A percentile compares a stretch with the other conserved stretches of the same genome.
phyloP scores from a whole-genome alignment of 2,888 invertebrate species.

The Ophion ventricosus region DNA sequence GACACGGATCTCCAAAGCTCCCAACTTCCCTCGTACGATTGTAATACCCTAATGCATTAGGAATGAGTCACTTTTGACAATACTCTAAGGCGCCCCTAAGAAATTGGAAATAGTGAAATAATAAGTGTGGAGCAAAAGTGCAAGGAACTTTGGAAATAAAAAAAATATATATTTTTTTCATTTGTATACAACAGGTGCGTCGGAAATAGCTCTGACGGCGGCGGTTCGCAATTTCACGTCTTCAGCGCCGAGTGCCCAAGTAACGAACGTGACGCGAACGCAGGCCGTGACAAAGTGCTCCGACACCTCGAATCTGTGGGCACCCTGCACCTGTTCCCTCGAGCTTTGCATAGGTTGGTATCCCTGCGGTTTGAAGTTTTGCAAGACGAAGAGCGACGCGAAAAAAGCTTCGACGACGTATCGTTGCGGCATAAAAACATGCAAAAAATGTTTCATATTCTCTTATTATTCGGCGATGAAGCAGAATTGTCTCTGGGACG shows the following conservation, averaged over 20 bases:
- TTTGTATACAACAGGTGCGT: conserved; percentile 85
- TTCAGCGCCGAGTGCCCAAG: conserved; percentile 79
- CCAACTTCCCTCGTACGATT: too few relatives aligned
- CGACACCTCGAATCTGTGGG: conserved; percentile 87
- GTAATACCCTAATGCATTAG: too few relatives aligned
- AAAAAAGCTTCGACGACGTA: conserved; percentile 89
- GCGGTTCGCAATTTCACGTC: conserved; percentile 90
- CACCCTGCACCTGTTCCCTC: conserved; percentile 93
- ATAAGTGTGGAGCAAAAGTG: neutral
- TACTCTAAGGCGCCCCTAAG: too few relatives aligned
- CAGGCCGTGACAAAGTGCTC: conserved; percentile 85
- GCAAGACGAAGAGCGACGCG: conserved; percentile 91
- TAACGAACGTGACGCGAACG: conserved; percentile 76
- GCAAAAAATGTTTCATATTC: conserved; percentile 94
- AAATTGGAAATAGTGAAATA: too few relatives aligned
- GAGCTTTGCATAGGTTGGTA: conserved; percentile 98
- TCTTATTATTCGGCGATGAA: conserved; percentile 93
- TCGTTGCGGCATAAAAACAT: conserved; percentile 98
- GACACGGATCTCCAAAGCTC: too few relatives aligned
- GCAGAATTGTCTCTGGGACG: conserved; percentile 92
- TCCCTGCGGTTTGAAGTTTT: conserved; percentile 97
- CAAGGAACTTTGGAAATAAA: neutral
- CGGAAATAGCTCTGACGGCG: conserved; percentile 89
- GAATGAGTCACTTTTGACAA: too few relatives aligned
- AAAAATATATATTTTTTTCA: neutral